These are phyloP conservation scores for Sciaenops ocellatus DNA, from an alignment of 2,797 vertebrate genomes.

Conservation along the genomic window DNA sequence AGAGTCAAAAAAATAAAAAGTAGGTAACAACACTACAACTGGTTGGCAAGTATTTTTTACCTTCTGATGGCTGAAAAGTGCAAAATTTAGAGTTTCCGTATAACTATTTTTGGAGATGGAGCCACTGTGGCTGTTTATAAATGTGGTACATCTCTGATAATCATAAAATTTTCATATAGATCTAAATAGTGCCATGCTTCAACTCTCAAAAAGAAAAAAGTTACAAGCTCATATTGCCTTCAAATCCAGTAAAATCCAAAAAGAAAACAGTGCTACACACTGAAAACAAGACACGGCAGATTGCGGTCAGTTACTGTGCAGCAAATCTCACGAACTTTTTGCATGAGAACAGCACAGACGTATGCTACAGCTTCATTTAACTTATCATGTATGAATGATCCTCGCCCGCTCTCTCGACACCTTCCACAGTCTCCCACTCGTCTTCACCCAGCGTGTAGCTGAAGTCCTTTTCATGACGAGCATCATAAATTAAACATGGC, in stretches of 20 bases:
- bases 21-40: constrained; percentile 33
- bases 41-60: constrained; percentile 15
- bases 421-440: constrained; percentile 38
- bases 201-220: constrained; percentile 15
- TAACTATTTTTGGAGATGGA: constrained; percentile 7
- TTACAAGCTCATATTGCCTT: constrained; percentile 1
- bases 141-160: constrained; percentile 12
- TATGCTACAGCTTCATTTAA: constrained; percentile 29
- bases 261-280: neutral
- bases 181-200: constrained; percentile 15
- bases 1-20: constrained; percentile 42
- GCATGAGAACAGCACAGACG: neutral
- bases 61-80: constrained; percentile 21
- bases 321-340: constrained; percentile 20
- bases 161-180: constrained; percentile 33
- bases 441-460: constrained; percentile 58
- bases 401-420: constrained; percentile 44
- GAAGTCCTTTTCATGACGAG: constrained; percentile 68
- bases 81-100: constrained; percentile 18
- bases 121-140: constrained; percentile 82
- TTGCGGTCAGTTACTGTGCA: constrained; percentile 35
- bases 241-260: constrained; percentile 7
- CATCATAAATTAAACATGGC: constrained; percentile 84
- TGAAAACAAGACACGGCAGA: constrained; percentile 9
- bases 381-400: constrained; percentile 54